Percentiles rank a stretch among this genome's conserved stretches.
These are phyloP conservation scores for Zeuzera pyrina DNA, from an alignment of 2,888 invertebrate genomes.

Conservation along the genomic window DNA sequence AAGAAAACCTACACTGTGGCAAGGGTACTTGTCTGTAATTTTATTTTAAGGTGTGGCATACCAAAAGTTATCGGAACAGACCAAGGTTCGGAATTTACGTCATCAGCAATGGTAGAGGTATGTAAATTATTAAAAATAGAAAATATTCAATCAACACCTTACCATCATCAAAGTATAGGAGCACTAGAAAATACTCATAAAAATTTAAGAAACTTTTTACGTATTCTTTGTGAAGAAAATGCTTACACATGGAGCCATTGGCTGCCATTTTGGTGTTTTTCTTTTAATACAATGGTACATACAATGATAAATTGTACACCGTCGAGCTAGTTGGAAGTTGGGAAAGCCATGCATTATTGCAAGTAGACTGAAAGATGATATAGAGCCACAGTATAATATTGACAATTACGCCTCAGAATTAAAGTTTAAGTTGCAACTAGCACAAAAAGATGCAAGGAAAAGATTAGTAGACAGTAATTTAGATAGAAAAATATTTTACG, in stretches of 20 bases:
- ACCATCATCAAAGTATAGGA: constrained; percentile 3
- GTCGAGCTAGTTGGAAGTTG: too few species aligned
- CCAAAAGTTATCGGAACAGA: neutral
- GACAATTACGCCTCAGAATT: too few species aligned
- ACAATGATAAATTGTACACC: too few species aligned
- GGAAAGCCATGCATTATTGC: too few species aligned
- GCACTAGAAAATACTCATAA: constrained; percentile 3
- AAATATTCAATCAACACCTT: neutral
- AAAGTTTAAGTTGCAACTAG: too few species aligned
- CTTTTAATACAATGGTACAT: too few species aligned
- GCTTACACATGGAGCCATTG: constrained; percentile 1
- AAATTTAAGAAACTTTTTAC: neutral
- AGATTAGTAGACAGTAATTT: too few species aligned
- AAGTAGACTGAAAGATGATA: too few species aligned
- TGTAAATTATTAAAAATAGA: neutral
- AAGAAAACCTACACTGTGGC: neutral
- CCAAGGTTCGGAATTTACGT: constrained; percentile 1
- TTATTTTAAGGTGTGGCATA: neutral
- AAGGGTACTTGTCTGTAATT: neutral
- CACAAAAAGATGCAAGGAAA: too few species aligned
- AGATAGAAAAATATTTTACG: too few species aligned
- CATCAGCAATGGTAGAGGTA: neutral
- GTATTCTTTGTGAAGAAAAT: neutral
- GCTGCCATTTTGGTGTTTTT: constrained; percentile 2
- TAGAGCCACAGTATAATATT: too few species aligned